A percentile compares a stretch with the other conserved stretches of the same genome.
phyloP scores from a whole-genome alignment of 2,888 invertebrate genomes.

The Phragmatobia fuliginosa region DNA sequence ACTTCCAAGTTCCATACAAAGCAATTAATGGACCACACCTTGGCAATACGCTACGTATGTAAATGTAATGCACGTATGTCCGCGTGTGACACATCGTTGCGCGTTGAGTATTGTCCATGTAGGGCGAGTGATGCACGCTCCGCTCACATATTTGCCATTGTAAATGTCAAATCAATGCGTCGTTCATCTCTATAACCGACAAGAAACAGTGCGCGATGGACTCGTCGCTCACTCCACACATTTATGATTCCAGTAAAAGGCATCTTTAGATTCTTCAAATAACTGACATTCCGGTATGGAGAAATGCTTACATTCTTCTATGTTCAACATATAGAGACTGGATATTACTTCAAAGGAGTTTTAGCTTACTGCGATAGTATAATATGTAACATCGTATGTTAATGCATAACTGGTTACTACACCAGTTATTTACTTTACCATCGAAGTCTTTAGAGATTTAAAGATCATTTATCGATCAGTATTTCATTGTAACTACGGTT shows the following conservation, averaged over 20 bases:
- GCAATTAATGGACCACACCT: background rate
- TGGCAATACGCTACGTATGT: background rate
- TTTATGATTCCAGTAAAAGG: constrained; percentile 1
- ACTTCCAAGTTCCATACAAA: background rate
- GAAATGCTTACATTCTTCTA: background rate
- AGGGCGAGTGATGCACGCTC: background rate
- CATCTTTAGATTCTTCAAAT: constrained; percentile 7
- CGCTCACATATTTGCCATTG: background rate
- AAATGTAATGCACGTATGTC: background rate
- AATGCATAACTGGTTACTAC: no score
- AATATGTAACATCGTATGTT: no score
- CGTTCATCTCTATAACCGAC: background rate
- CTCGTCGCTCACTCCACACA: background rate
- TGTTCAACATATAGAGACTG: background rate
- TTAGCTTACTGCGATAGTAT: background rate
- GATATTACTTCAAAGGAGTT: background rate
- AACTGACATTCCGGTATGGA: background rate
- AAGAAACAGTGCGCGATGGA: background rate
- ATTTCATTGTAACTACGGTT: no score
- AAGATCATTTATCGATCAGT: no score
- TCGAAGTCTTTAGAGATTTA: no score
- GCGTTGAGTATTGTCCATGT: background rate
- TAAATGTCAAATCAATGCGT: background rate
- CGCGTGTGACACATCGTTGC: background rate
- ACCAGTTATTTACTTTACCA: no score